Percentiles rank a stretch among this genome's conserved stretches.
Conservation (phyloP, 2,797 vertebrate genomes). For the Gymnothorax javanicus region DNA sequence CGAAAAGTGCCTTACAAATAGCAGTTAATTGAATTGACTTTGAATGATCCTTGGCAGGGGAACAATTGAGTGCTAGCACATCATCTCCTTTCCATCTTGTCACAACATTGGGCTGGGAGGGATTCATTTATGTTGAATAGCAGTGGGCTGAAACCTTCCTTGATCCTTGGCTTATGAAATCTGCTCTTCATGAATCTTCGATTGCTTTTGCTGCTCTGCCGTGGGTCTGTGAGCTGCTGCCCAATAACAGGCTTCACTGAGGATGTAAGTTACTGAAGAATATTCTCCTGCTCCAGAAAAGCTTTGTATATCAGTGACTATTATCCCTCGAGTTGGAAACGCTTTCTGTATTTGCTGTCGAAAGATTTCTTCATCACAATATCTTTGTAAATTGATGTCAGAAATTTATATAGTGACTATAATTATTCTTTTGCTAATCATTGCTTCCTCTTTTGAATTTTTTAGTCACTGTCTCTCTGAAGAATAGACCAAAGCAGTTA, state of each 20-base stretch:
- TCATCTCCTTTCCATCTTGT: background rate
- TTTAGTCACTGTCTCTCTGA: background rate
- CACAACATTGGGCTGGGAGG: background rate
- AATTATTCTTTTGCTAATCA: background rate
- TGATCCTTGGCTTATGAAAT: background rate
- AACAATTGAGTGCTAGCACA: background rate
- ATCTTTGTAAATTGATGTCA: background rate
- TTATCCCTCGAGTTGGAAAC: background rate
- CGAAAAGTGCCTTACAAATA: too few species aligned
- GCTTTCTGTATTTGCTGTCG: background rate
- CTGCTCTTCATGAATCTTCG: background rate
- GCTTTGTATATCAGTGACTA: background rate
- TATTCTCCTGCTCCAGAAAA: background rate
- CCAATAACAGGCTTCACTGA: background rate
- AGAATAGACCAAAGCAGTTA: background rate
- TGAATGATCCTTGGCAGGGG: background rate
- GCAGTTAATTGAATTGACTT: background rate
- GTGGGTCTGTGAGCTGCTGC: background rate
- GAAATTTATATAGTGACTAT: background rate
- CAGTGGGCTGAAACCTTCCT: background rate
- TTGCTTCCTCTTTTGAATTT: background rate
- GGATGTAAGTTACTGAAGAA: background rate
- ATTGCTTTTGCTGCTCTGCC: background rate
- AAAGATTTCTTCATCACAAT: background rate
- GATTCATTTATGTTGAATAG: background rate